Conservation (phyloP, 2,888 invertebrate genomes). For the Phorcus lineatus region DNA sequence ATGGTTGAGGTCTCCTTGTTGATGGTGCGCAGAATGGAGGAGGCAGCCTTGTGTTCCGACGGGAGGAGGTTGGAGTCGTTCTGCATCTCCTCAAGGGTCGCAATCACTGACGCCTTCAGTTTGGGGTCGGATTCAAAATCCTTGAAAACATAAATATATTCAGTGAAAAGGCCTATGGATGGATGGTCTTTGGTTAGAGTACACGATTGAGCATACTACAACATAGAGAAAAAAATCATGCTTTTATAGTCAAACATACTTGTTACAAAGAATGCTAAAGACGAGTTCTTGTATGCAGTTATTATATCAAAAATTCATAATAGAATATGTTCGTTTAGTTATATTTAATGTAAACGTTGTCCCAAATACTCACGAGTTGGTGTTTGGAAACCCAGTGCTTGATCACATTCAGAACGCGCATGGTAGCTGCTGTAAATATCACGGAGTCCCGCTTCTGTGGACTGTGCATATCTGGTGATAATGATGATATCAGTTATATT, state of each 20-base stretch:
- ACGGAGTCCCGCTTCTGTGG: conserved; percentile 74
- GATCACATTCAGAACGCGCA: conserved; percentile 92
- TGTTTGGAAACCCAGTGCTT: conserved; percentile 92
- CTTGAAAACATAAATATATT: conserved; percentile 57
- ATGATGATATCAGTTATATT: no score
- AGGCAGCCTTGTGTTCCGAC: conserved; percentile 91
- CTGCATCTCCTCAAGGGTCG: conserved; percentile 91
- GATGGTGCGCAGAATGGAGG: conserved; percentile 84
- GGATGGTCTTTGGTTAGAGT: no score
- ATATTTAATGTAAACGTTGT: neutral
- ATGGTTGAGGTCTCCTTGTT: conserved; percentile 84
- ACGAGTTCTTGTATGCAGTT: no score
- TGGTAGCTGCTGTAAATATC: conserved; percentile 94
- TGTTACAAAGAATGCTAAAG: no score
- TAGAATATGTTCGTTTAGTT: no score
- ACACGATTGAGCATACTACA: no score
- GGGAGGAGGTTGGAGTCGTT: conserved; percentile 86
- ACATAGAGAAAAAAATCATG: no score
- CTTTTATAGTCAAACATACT: no score
- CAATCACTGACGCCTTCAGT: conserved; percentile 86
- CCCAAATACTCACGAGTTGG: conserved; percentile 79
- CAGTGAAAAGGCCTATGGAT: no score
- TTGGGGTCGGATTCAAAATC: conserved; percentile 87
- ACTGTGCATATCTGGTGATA: conserved; percentile 37
- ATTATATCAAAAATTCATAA: no score